phyloP scores from a whole-genome alignment of 2,113 vertebrate species.

The Macquaria australasica region DNA sequence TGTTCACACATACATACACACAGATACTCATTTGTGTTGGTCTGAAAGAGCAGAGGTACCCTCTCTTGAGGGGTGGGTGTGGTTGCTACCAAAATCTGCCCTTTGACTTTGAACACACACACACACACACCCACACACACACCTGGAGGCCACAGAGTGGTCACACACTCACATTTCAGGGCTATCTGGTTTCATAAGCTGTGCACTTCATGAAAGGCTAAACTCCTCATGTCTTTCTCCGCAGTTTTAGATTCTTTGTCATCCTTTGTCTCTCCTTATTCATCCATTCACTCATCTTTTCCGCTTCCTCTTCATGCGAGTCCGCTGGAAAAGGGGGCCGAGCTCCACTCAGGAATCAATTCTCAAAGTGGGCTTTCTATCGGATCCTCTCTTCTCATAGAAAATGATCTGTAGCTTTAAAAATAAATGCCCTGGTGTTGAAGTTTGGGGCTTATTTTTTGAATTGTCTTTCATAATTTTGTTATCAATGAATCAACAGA shows the following conservation, averaged over 20 bases:
- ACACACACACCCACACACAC: slow-evolving; percentile 56
- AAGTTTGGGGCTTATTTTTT: background rate
- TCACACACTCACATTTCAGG: slow-evolving; percentile 80
- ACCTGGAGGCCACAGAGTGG: slow-evolving; percentile 71
- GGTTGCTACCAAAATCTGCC: slow-evolving; percentile 68
- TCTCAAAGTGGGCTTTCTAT: slow-evolving; percentile 31
- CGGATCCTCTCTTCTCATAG: background rate
- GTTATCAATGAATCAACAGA: background rate
- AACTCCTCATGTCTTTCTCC: slow-evolving; percentile 70
- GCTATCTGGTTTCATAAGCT: slow-evolving; percentile 77
- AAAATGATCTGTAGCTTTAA: background rate
- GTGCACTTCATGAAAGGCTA: slow-evolving; percentile 71
- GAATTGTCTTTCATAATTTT: background rate
- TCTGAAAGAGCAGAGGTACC: slow-evolving; percentile 59
- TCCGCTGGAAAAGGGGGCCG: background rate
- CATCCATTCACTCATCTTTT: slow-evolving; percentile 68
- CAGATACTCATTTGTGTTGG: slow-evolving; percentile 63
- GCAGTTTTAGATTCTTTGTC: slow-evolving; percentile 68
- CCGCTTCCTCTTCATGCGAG: slow-evolving; percentile 52
- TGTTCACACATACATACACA: slow-evolving; percentile 8
- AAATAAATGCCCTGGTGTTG: background rate
- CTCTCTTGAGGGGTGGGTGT: slow-evolving; percentile 67
- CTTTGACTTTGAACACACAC: slow-evolving; percentile 68
- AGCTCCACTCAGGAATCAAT: slow-evolving; percentile 42
- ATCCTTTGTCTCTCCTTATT: slow-evolving; percentile 54